Conservation (phyloP, 2,797 vertebrate species). For the Ara ararauna region DNA sequence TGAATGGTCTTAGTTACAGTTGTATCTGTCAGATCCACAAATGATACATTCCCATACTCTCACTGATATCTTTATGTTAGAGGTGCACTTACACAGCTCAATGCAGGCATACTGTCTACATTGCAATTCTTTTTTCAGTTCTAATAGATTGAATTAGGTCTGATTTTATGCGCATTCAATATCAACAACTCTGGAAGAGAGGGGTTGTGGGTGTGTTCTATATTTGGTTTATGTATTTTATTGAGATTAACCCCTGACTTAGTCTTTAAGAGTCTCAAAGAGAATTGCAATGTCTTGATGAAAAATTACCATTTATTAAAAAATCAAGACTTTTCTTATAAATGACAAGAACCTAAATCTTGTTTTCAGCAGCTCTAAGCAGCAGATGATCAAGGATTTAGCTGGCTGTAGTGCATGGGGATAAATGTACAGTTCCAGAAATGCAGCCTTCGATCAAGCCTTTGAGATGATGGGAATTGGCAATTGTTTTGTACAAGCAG, state of each 20-base stretch:
- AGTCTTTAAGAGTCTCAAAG: slow-evolving; percentile 16
- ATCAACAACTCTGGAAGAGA: background rate
- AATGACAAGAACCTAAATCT: background rate
- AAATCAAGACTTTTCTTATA: slow-evolving; percentile 42
- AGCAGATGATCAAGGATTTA: background rate
- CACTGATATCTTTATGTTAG: background rate
- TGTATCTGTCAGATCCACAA: background rate
- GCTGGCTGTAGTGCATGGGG: background rate
- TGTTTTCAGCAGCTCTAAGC: slow-evolving; percentile 13
- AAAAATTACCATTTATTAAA: slow-evolving; percentile 41
- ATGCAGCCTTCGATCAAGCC: background rate
- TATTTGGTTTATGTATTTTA: background rate
- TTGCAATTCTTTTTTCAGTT: background rate
- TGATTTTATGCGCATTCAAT: background rate
- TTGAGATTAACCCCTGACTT: slow-evolving; percentile 13
- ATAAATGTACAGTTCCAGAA: background rate
- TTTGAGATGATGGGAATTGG: slow-evolving; percentile 20
- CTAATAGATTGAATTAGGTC: background rate
- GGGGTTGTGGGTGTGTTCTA: background rate
- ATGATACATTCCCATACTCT: background rate
- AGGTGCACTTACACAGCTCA: background rate
- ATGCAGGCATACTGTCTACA: background rate
- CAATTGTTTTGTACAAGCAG: background rate
- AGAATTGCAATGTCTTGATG: slow-evolving; percentile 33
- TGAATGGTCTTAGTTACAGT: background rate